Evolutionary conservation across 2,888 invertebrate genomes (phyloP).

Genomic region (Azorinus chamasolen): DNA sequence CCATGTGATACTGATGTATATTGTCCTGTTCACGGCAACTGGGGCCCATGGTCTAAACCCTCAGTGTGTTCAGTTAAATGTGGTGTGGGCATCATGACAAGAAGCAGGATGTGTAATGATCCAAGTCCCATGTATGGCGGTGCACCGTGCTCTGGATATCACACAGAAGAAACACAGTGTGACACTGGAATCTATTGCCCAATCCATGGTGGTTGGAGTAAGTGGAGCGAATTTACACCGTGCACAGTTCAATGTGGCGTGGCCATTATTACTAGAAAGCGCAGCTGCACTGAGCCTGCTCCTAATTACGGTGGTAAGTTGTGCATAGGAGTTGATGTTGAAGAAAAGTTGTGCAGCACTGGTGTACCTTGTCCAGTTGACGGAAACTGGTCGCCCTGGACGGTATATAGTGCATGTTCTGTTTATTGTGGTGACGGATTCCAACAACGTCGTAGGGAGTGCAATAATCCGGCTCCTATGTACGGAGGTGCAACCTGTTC

Average conservation of each 20-base stretch:
- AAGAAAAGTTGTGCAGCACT: constrained; percentile 44
- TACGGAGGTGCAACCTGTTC: constrained; percentile 52
- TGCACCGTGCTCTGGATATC: constrained; percentile 30
- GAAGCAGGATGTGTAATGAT: constrained; percentile 38
- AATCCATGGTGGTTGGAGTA: constrained; percentile 46
- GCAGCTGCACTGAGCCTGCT: constrained; percentile 45
- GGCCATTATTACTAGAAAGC: constrained; percentile 28
- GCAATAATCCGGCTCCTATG: constrained; percentile 52
- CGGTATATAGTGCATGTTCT: constrained; percentile 42
- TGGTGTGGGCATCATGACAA: constrained; percentile 29
- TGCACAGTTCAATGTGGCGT: constrained; percentile 55
- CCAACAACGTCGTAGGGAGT: constrained; percentile 30
- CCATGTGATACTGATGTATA: constrained; percentile 37
- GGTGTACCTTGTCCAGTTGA: constrained; percentile 54
- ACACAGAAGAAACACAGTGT: constrained; percentile 30
- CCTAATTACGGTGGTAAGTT: constrained; percentile 49
- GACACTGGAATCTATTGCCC: constrained; percentile 48
- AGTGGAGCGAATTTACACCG: constrained; percentile 34
- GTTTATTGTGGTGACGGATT: constrained; percentile 55
- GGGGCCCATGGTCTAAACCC: constrained; percentile 48
- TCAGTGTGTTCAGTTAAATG: constrained; percentile 41
- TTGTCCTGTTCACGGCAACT: constrained; percentile 51
- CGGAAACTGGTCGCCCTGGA: constrained; percentile 60
- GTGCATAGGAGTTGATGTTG: constrained; percentile 41
- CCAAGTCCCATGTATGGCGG: constrained; percentile 57